Evolutionary conservation across 1,140 invertebrate species (phyloP).

Genomic region (Dolichoris vasculosae): DNA sequence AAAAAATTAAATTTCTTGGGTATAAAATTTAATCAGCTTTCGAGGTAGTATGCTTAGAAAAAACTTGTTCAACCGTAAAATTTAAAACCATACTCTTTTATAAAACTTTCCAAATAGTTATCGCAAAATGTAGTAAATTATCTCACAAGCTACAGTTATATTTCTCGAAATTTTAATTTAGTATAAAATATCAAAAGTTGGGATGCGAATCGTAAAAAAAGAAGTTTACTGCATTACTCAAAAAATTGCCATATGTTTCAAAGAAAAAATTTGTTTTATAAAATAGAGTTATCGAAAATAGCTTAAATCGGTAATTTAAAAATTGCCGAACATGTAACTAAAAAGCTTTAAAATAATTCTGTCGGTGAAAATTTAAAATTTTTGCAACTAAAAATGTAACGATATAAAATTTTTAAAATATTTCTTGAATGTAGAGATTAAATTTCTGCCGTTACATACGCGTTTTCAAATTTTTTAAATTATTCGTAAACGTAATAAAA

Average conservation of each 20-base stretch:
- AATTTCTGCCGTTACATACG: not conserved
- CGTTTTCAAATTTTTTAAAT: not conserved
- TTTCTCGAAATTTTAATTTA: slow-evolving; percentile 22
- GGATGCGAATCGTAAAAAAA: not conserved
- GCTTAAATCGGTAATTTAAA: not conserved
- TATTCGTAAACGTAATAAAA: too few species aligned
- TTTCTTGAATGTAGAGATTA: not conserved
- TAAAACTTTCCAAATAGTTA: slow-evolving; percentile 29
- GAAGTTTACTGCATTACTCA: not conserved
- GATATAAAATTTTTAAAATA: not conserved
- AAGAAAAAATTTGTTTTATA: not conserved
- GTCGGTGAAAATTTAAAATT: too few species aligned
- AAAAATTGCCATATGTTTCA: not conserved
- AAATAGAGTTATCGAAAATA: not conserved
- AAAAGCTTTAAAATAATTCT: not conserved
- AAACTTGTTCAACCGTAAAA: slow-evolving; percentile 3
- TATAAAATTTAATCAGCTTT: slow-evolving; percentile 31
- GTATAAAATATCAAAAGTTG: slow-evolving; percentile 12
- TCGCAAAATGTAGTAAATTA: not conserved
- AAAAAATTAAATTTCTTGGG: slow-evolving; percentile 11
- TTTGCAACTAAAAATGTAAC: too few species aligned
- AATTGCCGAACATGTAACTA: not conserved
- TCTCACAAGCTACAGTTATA: slow-evolving; percentile 11
- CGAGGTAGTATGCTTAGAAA: not conserved
- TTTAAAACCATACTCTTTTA: not conserved